Base-by-base conservation (phyloP, 2,888 invertebrate species). In the Carabus problematicus region DNA sequence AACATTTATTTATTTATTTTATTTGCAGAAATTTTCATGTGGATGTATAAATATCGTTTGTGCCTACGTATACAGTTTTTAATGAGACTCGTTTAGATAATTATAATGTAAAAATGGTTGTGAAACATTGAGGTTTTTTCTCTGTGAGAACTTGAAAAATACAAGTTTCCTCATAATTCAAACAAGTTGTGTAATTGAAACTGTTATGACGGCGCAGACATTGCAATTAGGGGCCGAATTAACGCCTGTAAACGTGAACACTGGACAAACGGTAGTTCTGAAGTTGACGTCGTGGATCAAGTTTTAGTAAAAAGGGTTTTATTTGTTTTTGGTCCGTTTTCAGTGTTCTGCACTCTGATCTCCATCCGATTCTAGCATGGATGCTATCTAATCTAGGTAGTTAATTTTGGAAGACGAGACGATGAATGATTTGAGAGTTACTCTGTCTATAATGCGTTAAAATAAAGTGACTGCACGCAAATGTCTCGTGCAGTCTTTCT, bases 171-270 rank as follows among this genome's bases (percentile, higher is more conserved):
- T 72, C 75, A 78, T 78, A 77, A 77, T 73, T 78, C 76, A 76
- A 72, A 69, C 70, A 76, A 77, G 75, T 78, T 76, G 74, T 74
- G 72, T 77, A 78, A 78, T 76, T 78, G 77, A 77, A 77, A 76
- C 75, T 73, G 76, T 76, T 75, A 74, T 72, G 72, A 73, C 74
- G 77, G 76, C 77, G 75, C 74, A 72, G 72, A 63, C 78, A 77
- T 73, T 71, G 77, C 75, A 77, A 78, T 78, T 77, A 78, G 77
- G 74, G 75, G 75, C 73, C 72, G 73, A 76, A 77, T 77, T 77
- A 77, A 76, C 77, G 76, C 75, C 74, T 75, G 75, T 75, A 75
- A 74, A 75, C 74, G 73, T 75, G 74, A 67, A 8, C 11, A 18
- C 60, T n/a, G 49, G 63, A 52, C 52, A 52, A 63, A 29, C 41